Base-by-base conservation (phyloP, 2,797 vertebrate genomes). In the Margarornis squamiger region DNA sequence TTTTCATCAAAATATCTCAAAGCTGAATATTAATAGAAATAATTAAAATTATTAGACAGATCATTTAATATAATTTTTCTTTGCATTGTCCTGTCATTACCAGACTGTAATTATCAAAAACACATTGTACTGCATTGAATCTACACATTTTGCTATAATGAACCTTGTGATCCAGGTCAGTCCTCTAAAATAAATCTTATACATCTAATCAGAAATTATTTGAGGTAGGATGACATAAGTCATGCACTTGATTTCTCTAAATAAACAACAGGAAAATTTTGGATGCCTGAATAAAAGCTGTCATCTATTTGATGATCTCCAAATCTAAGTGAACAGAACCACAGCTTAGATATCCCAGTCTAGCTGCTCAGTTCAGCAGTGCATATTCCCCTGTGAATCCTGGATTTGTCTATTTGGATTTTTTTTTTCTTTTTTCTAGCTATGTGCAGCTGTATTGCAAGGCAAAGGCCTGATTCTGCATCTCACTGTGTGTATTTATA, bases 291-390 rank as follows among this genome's bases (percentile, higher is more conserved):
- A 36, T n/a, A 55, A 62, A 18, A 83, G 4, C 12, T 39, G 5
- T 61, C 10, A 45, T 36, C 6, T 27, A 1, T 21, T 38, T 27
- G 4, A 63, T n/a, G 4, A 5, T 7, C 5, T 22, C 7, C 52
- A 79, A 81, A 76, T 52, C 17, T 22, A 84, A 26, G 11, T 27
- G 24, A 71, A 81, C 66, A 4, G 10, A 80, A 32, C n/a, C 30
- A 55, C 15, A 51, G 0, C 5, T 54, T 27, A 18, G 5, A 36
- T 52, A 73, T 6, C 4, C 11, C 32, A 38, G 8, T 2, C 2
- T 58, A 23, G 3, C 12, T 68, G 20, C 52, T 39, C 4, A 61
- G 36, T 55, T 79, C 24, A 72, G 54, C 9, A 17, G 27, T 18
- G 2, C 8, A 10, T n/a, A 19, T 26, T 82, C 11, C 9, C 13